phyloP scores from a whole-genome alignment of 1,140 invertebrate genomes.

The Drosophila baimaii region DNA sequence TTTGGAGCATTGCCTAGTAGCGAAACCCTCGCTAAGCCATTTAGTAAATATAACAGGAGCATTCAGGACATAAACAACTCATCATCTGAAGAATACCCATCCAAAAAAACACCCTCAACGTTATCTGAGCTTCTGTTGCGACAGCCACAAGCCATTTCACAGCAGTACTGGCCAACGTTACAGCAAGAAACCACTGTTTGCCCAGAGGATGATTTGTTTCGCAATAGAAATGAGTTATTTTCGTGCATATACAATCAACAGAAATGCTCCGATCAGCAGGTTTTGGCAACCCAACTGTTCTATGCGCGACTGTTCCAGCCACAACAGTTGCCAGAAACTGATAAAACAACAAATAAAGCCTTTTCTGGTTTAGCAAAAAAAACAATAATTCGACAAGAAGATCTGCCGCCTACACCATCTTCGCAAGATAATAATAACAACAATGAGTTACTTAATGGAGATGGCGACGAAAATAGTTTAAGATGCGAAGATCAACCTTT shows the following conservation, averaged over 20 bases:
- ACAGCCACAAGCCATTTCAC: constrained; percentile 42
- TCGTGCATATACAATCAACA: constrained; percentile 44
- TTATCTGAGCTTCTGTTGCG: constrained; percentile 50
- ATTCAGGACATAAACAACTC: neutral
- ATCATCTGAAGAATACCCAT: constrained; percentile 3
- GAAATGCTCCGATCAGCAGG: constrained; percentile 48
- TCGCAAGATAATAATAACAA: constrained; percentile 70
- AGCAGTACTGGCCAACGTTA: constrained; percentile 37
- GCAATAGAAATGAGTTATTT: constrained; percentile 38
- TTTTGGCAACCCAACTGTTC: constrained; percentile 61
- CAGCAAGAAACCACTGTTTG: neutral
- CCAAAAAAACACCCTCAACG: neutral
- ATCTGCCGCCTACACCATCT: constrained; percentile 15
- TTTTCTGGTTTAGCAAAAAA: constrained; percentile 39
- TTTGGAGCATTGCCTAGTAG: neutral
- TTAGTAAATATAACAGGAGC: neutral
- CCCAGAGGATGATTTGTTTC: constrained; percentile 7
- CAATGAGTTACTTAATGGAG: constrained; percentile 30
- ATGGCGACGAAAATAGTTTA: constrained; percentile 18
- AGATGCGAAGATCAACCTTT: constrained; percentile 24
- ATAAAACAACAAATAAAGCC: constrained; percentile 32
- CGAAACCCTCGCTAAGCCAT: neutral
- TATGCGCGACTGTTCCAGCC: constrained; percentile 64
- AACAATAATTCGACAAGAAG: constrained; percentile 17
- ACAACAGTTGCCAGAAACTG: constrained; percentile 23